Conservation (phyloP, 2,888 invertebrate species). For the Holacanthella duospinosa region DNA sequence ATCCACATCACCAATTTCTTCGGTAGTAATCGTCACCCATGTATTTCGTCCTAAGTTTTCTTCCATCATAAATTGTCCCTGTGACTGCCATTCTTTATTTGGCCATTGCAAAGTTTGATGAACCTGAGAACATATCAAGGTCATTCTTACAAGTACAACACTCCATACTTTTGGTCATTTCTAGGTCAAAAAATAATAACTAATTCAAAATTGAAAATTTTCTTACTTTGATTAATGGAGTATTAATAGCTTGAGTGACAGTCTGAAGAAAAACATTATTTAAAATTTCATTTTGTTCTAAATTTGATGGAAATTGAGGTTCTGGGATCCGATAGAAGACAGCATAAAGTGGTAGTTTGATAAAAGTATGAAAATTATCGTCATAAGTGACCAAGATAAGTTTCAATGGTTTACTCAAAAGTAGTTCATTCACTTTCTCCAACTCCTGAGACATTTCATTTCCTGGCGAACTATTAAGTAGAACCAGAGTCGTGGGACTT, state of each 20-base stretch:
- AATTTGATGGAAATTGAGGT: slow-evolving; percentile 25
- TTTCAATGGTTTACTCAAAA: slow-evolving; percentile 33
- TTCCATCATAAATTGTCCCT: slow-evolving; percentile 37
- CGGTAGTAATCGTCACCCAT: slow-evolving; percentile 37
- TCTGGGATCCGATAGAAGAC: slow-evolving; percentile 35
- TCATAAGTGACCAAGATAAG: slow-evolving; percentile 36
- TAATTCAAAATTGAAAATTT: slow-evolving; percentile 8
- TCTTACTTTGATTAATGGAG: slow-evolving; percentile 34
- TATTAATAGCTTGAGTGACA: slow-evolving; percentile 34
- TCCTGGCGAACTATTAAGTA: slow-evolving; percentile 35
- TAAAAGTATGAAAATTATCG: slow-evolving; percentile 28
- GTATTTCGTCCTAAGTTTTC: slow-evolving; percentile 37
- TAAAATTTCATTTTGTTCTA: slow-evolving; percentile 36
- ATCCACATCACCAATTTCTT: slow-evolving; percentile 38
- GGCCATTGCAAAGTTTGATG: slow-evolving; percentile 36
- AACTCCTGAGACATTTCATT: slow-evolving; percentile 33
- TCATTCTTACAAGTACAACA: neutral
- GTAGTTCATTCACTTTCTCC: slow-evolving; percentile 35
- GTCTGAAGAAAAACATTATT: slow-evolving; percentile 36
- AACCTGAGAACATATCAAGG: slow-evolving; percentile 23
- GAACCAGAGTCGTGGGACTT: slow-evolving; percentile 36
- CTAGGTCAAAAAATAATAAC: slow-evolving; percentile 8
- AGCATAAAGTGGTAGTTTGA: slow-evolving; percentile 31
- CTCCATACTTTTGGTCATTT: neutral
- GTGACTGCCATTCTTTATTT: slow-evolving; percentile 34